Conservation (phyloP, 2,797 vertebrate genomes). For the Catamblyrhynchus diadema region DNA sequence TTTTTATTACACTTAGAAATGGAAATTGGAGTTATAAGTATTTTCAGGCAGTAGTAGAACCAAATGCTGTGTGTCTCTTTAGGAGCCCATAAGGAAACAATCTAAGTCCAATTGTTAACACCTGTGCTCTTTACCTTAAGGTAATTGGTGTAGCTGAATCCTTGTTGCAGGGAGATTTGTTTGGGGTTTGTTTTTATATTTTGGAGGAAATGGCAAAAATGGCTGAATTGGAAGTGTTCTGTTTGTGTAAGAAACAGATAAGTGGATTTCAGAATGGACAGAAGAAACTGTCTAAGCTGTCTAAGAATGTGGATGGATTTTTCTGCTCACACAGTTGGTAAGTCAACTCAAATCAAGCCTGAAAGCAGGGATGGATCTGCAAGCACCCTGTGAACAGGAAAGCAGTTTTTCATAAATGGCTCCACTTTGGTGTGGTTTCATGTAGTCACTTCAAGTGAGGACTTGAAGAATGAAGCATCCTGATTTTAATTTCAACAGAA, state of each 20-base stretch:
- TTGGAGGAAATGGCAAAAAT: background rate
- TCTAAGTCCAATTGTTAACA: background rate
- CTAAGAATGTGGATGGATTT: background rate
- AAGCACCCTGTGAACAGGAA: background rate
- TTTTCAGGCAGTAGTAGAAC: background rate
- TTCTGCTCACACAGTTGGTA: background rate
- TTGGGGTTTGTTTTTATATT: rapidly evolving
- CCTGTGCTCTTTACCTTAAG: background rate
- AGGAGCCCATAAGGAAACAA: background rate
- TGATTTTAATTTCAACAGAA: background rate
- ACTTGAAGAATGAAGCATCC: background rate
- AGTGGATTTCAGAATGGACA: background rate
- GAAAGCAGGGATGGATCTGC: background rate
- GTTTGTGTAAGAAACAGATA: background rate
- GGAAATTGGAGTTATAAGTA: background rate
- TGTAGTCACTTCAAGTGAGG: background rate
- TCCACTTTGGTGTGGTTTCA: background rate
- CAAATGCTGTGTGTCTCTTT: background rate
- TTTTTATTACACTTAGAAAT: background rate
- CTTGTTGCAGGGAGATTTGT: background rate
- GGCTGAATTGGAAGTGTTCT: background rate
- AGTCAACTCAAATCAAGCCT: background rate
- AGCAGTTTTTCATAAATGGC: background rate
- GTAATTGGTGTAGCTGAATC: background rate
- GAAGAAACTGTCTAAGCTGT: background rate